These are phyloP conservation scores for Halictus ligatus DNA, from an alignment of 2,888 invertebrate species.

Conservation along the genomic window DNA sequence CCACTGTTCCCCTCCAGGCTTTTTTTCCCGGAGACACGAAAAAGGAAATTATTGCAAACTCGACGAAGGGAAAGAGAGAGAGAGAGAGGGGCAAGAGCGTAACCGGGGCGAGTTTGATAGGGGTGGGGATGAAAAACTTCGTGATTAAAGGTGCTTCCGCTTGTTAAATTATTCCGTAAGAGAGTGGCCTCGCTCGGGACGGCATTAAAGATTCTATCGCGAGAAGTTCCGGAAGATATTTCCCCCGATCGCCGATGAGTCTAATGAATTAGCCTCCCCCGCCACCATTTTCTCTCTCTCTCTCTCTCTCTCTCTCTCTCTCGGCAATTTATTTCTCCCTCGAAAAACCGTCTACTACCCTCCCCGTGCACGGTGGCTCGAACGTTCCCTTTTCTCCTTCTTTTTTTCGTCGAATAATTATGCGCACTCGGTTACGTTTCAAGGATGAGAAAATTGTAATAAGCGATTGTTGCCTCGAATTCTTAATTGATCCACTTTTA, in stretches of 20 bases:
- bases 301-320: no score
- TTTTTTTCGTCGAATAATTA: slow-evolving; percentile 17
- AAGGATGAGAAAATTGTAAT: slow-evolving; percentile 33
- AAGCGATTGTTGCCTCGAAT: slow-evolving; percentile 31
- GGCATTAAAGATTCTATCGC: slow-evolving; percentile 50
- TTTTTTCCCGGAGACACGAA: slow-evolving; percentile 34
- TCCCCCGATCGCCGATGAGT: slow-evolving; percentile 49
- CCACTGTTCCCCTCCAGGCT: slow-evolving; percentile 53
- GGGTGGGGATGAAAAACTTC: slow-evolving; percentile 62
- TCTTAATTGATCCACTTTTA: slow-evolving; percentile 44
- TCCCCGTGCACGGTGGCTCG: background rate
- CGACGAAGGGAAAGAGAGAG: slow-evolving; percentile 28
- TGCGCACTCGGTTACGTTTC: background rate
- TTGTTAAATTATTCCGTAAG: slow-evolving; percentile 72
- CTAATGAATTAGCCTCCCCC: slow-evolving; percentile 42
- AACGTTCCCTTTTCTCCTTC: background rate
- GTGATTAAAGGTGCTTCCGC: slow-evolving; percentile 74
- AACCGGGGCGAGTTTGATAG: slow-evolving; percentile 6
- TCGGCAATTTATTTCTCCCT: background rate
- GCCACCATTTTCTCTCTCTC: no score
- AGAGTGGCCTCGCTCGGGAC: slow-evolving; percentile 54
- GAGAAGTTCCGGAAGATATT: slow-evolving; percentile 41
- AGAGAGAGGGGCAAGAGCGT: background rate
- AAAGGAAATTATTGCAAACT: slow-evolving; percentile 58
- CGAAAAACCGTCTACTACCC: background rate